Conservation (phyloP, 2,797 vertebrate genomes). For the Acrossocheilus fasciatus region DNA sequence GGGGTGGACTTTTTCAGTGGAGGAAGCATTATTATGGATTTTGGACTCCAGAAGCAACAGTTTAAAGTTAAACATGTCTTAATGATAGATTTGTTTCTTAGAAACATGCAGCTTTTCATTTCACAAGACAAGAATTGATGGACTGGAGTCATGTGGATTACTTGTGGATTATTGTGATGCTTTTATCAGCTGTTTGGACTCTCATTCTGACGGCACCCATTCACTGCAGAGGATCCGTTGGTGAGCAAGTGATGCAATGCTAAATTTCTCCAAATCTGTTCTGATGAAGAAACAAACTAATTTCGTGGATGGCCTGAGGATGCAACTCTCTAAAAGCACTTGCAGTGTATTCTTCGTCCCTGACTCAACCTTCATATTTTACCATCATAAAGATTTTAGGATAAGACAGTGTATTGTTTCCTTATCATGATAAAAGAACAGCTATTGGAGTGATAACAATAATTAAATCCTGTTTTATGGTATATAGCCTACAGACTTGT, state of each 20-base stretch:
- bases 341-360: background rate
- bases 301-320: background rate
- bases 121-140: background rate
- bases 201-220: background rate
- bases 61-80: background rate
- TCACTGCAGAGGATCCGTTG: background rate
- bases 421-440: slow-evolving; percentile 26
- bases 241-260: background rate
- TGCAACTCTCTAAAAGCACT: background rate
- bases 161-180: background rate
- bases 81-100: background rate
- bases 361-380: slow-evolving; percentile 26
- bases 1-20: background rate
- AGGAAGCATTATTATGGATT: background rate
- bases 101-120: background rate
- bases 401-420: slow-evolving; percentile 25
- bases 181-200: background rate
- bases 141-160: background rate
- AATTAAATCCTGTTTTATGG: slow-evolving; percentile 26
- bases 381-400: slow-evolving; percentile 28
- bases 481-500: background rate
- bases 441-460: slow-evolving; percentile 22
- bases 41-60: background rate
- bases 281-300: background rate
- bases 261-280: background rate